A percentile compares a stretch with the other conserved stretches of the same genome.
phyloP scores from a whole-genome alignment of 2,888 invertebrate species.

The Synanthedon tipuliformis region DNA sequence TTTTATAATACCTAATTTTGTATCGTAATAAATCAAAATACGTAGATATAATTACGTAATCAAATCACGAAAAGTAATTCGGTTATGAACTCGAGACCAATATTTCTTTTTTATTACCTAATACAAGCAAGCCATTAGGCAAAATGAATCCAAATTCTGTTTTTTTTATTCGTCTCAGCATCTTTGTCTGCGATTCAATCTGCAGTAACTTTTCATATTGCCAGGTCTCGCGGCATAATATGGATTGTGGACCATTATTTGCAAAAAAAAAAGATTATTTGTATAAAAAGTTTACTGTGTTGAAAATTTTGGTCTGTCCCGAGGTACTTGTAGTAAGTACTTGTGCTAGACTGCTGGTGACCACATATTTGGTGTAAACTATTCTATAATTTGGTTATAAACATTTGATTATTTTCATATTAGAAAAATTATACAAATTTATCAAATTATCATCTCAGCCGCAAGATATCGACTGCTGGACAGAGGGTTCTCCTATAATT shows the following conservation, averaged over 20 bases:
- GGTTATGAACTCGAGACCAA: neutral
- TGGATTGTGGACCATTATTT: constrained; percentile 24
- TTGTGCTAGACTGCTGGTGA: neutral
- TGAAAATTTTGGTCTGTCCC: neutral
- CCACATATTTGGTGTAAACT: too few species aligned
- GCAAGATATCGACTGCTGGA: too few species aligned
- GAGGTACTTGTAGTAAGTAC: too few species aligned
- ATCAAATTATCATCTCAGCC: too few species aligned
- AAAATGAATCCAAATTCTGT: neutral
- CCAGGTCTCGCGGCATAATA: constrained; percentile 21
- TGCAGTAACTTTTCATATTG: constrained; percentile 44
- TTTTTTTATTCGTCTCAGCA: constrained; percentile 3
- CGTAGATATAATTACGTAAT: constrained; percentile 1
- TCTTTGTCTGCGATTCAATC: constrained; percentile 31
- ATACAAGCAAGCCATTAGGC: neutral
- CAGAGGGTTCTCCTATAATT: too few species aligned
- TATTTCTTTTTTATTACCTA: neutral
- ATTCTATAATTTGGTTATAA: too few species aligned
- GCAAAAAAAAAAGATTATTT: constrained; percentile 19
- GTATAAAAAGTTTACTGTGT: neutral
- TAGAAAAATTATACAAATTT: too few species aligned
- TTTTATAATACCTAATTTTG: too few species aligned
- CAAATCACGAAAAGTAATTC: neutral
- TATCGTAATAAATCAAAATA: constrained; percentile 8
- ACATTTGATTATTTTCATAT: too few species aligned